These are phyloP conservation scores for Melopsittacus undulatus DNA, from an alignment of 2,797 vertebrate genomes.

Conservation along the genomic window DNA sequence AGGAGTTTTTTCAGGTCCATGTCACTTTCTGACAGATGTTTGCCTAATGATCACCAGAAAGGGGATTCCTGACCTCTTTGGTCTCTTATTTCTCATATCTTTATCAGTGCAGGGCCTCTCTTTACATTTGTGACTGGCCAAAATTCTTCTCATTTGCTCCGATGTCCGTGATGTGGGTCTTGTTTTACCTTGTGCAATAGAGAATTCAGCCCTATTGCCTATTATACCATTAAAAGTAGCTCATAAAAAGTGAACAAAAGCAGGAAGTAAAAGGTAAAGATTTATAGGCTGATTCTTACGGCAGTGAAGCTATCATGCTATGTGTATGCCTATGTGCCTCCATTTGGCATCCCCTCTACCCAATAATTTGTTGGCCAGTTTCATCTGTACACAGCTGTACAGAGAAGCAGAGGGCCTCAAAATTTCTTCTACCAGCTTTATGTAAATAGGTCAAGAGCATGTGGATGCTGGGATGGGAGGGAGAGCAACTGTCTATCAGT, in stretches of 20 bases:
- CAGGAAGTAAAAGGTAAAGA: neutral
- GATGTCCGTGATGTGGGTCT: neutral
- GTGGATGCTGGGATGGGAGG: neutral
- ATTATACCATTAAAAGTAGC: neutral
- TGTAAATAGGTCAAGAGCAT: neutral
- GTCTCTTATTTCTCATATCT: neutral
- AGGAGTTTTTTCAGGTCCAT: neutral
- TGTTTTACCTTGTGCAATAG: neutral
- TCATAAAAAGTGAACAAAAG: neutral
- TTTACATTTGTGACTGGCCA: neutral
- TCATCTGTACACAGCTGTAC: neutral
- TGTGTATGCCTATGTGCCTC: fast-evolving
- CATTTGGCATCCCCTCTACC: neutral
- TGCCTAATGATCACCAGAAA: neutral
- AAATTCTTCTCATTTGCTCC: neutral
- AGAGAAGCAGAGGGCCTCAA: neutral
- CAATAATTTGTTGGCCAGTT: neutral
- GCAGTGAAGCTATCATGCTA: fast-evolving
- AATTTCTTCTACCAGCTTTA: neutral
- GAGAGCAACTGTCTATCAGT: neutral
- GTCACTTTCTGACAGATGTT: neutral
- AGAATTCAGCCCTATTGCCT: neutral
- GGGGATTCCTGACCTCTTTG: neutral
- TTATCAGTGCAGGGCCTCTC: neutral
- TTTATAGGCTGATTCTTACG: neutral